Evolutionary conservation across 2,113 vertebrate species (phyloP).

Genomic region (Cephalopholis sonnerati): DNA sequence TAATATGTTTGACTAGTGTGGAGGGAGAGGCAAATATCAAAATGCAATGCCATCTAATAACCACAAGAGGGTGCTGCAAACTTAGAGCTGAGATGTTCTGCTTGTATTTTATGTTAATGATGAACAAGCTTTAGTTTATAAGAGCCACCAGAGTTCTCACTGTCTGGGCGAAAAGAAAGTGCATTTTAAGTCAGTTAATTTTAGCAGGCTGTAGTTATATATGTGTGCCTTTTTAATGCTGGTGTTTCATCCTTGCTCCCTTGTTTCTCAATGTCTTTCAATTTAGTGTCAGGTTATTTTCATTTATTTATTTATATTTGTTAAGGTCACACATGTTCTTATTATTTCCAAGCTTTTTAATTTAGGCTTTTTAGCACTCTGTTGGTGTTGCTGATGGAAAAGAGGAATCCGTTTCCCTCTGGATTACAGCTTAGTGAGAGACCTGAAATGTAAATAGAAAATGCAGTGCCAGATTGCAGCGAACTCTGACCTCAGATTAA

Average conservation of each 20-base stretch:
- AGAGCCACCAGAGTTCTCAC: background rate
- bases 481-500: constrained; percentile 44
- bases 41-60: background rate
- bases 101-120: background rate
- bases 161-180: background rate
- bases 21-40: background rate
- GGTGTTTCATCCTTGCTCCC: too few relatives aligned
- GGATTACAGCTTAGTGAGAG: constrained; percentile 46
- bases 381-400: background rate
- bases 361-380: background rate
- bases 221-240: too few relatives aligned
- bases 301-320: too few relatives aligned
- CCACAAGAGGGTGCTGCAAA: constrained; percentile 33
- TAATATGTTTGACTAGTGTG: background rate
- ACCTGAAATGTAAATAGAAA: constrained; percentile 50
- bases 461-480: constrained; percentile 22
- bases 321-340: background rate
- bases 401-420: background rate
- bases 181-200: too few relatives aligned
- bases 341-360: background rate
- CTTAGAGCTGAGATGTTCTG: background rate
- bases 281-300: too few relatives aligned
- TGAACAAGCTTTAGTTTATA: background rate
- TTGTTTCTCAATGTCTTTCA: too few relatives aligned
- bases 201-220: too few relatives aligned